Base-by-base conservation (phyloP, 2,113 vertebrate species). In the Bubo bubo region DNA sequence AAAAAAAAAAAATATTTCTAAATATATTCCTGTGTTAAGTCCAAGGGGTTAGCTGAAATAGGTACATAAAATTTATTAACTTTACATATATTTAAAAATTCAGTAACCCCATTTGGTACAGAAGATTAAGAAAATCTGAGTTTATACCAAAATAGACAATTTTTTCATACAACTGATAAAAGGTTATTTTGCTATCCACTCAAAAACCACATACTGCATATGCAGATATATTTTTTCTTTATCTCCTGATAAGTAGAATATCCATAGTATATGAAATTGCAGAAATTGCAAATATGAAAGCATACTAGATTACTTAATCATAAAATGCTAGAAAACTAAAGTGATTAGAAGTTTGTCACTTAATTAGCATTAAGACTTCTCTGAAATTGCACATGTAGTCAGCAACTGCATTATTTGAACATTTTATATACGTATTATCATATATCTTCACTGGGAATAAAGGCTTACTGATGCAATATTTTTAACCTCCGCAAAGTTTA, bases 341-440 rank as follows among this genome's bases (percentile, higher is more conserved):
- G 18, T 58, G 8, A 83, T 82, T 88, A 83, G 86, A 91, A 90
- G 10, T 10, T 68, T 82, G 34, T 91, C 64, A 92, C 32, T 58
- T 45, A 80, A 60, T 37, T 93, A 60, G 19, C 30, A 76, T 83
- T 87, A 88, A 80, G 8, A 45, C 59, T 63, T 89, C 80, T 88
- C 14, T 85, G 82, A 90, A 90, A 81, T 14, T 34, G 14, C 5
- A 14, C 23, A 12, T 6, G 16, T 45, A 94, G n/a, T 86, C 53
- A 89, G 49, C 19, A 82, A 89, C 10, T 62, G 10, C 2, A 37
- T 95, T 88, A 86, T 94, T 96, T 95, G 95, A 94, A 50, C 20
- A 74, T 74, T 73, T 90, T 85, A 30, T 62, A 34, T 24, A 52
- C 6, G 2, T 79, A 68, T 79, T 74, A 49, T 50, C 37, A 37